Evolutionary conservation across 2,797 vertebrate genomes (phyloP), one percentile per base, ranked within the genome.

Genomic region (Melopsittacus undulatus): DNA sequence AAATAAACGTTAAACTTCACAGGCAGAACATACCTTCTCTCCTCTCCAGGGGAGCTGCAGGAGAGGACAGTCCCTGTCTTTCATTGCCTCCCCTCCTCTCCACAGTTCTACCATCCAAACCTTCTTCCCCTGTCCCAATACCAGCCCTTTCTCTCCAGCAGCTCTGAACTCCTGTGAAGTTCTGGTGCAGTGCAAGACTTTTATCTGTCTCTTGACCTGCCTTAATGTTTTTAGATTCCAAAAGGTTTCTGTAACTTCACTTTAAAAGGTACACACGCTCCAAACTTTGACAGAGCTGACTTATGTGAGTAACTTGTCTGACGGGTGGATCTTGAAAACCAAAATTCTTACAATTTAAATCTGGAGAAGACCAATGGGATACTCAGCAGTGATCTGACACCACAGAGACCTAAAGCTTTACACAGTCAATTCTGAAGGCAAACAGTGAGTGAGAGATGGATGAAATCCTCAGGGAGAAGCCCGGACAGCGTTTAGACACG

Each of bases 271-370:
- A 14, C 24, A 73, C 19, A 19, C n/a, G 14, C 2, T 5, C 64
- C 80, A 85, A 49, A 46, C 38, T 43, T 95, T 57, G 27, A 23
- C 49, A 61, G 36, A 85, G 86, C 40, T 72, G 72, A 72, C 15
- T 61, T 76, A 63, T 87, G 3, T 32, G 90, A 73, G 72, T 36
- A 69, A 88, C 83, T 88, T 48, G 89, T 88, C 6, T 3, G 80
- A 85, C 80, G 43, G 87, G 91, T 85, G 72, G 76, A 72, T 93
- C 91, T 76, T 76, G 76, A 93, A 88, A 89, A 66, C 73, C n/a
- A 89, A 87, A 92, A 83, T 68, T 26, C 42, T 61, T 66, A 46
- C n/a, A 68, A 82, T 92, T 94, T 89, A 78, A 92, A 83, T 70
- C 69, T 62, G 62, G n/a, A 74, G 84, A 90, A 48, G 38, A 81